Base-by-base conservation (phyloP, 64 coral and sea anemone genomes). In the Actinia tenebrosa region DNA sequence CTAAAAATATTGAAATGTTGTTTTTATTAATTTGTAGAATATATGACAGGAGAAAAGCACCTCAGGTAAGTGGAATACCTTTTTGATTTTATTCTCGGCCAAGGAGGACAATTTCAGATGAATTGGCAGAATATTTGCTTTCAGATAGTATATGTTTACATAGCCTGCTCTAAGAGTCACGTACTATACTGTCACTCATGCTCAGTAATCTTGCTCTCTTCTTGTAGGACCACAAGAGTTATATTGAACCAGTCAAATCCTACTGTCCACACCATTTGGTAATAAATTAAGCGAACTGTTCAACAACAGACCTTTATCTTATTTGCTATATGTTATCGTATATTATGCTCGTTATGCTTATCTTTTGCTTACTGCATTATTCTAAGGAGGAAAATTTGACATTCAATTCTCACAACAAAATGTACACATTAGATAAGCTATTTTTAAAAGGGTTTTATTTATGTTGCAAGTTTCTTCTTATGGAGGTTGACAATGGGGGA, bases 211-310 rank as follows among this genome's bases (percentile, higher is more conserved):
- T 11, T 58, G 10, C 56, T 10, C 56, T 14, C 10, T 75, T 16
- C 8, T 75, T 15, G 22, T 30, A 98, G 95, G 95, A 98, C 37
- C 91, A 44, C 52, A 98, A 98, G 47, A 90, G 83, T 60, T 82
- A 89, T 83, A 89, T 94, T 60, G 77, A 94, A 87, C 86, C 95
- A 59, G 18, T 98, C 22, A 98, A 98, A 83, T 60, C 91, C 54
- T 98, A 94, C 86, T 98, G 91, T 85, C 95, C 95, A 66, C 89
- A 91, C 64, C 89, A 98, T 86, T 87, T 98, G 92, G 95, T 98
- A 37, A 37, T 37, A 37, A 37, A 37, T 37, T 37, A 84, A 89
- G 93, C 83, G 56, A 64, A 7, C 79, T 47, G 7, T 64, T 8
- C 47, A 5, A 50, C 7, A 0, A 50, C 7, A 50, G 7, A 8